Base-by-base conservation (phyloP, 2,113 vertebrate species). In the Caranx ignobilis region DNA sequence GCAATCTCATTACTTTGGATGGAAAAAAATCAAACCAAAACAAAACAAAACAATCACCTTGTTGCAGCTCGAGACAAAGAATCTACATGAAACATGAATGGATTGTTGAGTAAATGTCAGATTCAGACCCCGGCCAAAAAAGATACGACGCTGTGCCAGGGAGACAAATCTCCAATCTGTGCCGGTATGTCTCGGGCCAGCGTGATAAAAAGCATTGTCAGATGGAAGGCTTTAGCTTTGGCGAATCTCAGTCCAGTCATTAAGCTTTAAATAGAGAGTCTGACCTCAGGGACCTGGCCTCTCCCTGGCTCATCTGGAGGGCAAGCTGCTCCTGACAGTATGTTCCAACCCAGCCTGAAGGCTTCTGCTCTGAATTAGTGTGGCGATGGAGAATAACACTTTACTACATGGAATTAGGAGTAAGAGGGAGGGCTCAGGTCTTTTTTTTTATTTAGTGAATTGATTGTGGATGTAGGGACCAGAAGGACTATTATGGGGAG, bases 81-180 rank as follows among this genome's bases (percentile, higher is more conserved):
- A 75, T 68, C 80, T 80, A 71, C 41, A 45, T 62, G 43, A 76
- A 84, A 88, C 72, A 81, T 57, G 52, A 82, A 75, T 79, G 77
- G 78, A 75, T 75, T 81, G 83, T 71, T 70, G 81, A 77, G 52
- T 75, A 89, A 90, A 94, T 90, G 80, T 89, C 81, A 86, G 84
- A 87, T 79, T 87, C 47, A 81, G 69, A 78, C 57, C 41, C 19
- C 45, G 45, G 76, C 68, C 66, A 47, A 67, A 63, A 80, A 87
- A 80, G 87, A 77, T 79, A 76, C 84, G 77, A 71, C 19, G 54
- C 21, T 70, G 87, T 59, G 82, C 87, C 79, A 90, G 50, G 48
- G 65, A 83, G 84, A 76, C 83, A 91, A 84, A 91, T 89, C 81
- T 91, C 68, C 88, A 92, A 89, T 92, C 89, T 91, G 87, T 63